A percentile compares a stretch with the other conserved stretches of the same genome.
These are phyloP conservation scores for Lordiphosa mommai DNA, from an alignment of 1,140 invertebrate genomes.

Conservation along the genomic window DNA sequence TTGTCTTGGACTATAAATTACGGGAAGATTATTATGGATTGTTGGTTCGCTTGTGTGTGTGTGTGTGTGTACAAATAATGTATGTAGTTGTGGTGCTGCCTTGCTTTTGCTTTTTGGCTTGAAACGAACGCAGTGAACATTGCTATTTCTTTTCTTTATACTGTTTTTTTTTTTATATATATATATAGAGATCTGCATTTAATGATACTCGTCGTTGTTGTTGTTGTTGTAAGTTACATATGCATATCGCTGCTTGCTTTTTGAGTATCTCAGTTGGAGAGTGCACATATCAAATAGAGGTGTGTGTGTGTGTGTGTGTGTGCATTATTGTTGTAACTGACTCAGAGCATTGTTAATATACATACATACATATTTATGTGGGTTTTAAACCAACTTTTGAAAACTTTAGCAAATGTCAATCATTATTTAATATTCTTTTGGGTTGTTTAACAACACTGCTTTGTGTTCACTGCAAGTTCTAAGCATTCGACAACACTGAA, in stretches of 20 bases:
- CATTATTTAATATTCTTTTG: neutral
- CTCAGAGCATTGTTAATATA: constrained; percentile 28
- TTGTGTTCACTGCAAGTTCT: too few relatives aligned
- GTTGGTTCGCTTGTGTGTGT: constrained; percentile 28
- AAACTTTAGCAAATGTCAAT: neutral
- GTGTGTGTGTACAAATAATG: constrained; percentile 10
- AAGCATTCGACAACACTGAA: too few relatives aligned
- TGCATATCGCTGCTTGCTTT: constrained; percentile 33
- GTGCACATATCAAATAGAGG: constrained; percentile 31
- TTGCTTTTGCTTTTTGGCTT: constrained; percentile 31
- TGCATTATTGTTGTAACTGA: constrained; percentile 19
- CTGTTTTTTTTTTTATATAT: constrained; percentile 47
- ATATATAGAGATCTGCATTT: constrained; percentile 74
- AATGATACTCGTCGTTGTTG: constrained; percentile 56
- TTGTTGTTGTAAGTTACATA: constrained; percentile 13
- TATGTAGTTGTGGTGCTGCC: constrained; percentile 20
- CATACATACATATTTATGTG: too few relatives aligned
- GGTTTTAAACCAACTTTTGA: too few relatives aligned
- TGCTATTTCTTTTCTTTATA: constrained; percentile 18
- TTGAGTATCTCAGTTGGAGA: constrained; percentile 8
- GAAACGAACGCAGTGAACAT: constrained; percentile 8
- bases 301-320: constrained; percentile 18
- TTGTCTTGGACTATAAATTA: constrained; percentile 78
- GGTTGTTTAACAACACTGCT: too few relatives aligned
- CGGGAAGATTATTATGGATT: constrained; percentile 77